Conservation (phyloP, 2,797 vertebrate genomes). For the Eurystomus glaucurus region DNA sequence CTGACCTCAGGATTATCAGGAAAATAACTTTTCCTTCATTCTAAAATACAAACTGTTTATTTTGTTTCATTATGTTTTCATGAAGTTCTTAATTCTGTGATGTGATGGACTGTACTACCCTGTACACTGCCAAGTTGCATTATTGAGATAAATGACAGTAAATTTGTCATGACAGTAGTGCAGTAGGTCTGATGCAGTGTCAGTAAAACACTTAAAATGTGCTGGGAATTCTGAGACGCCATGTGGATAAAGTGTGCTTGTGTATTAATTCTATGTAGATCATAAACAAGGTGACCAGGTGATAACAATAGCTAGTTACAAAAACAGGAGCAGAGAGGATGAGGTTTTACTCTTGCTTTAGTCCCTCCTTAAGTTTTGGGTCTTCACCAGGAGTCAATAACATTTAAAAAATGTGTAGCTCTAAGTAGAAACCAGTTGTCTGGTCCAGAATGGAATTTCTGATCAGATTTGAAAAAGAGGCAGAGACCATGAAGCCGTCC, state of each 20-base stretch:
- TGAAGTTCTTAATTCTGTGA: not conserved
- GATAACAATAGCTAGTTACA: not conserved
- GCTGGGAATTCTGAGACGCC: rapidly evolving
- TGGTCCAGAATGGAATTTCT: not conserved
- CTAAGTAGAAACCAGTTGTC: not conserved
- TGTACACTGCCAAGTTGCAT: not conserved
- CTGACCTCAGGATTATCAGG: not conserved
- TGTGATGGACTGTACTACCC: not conserved
- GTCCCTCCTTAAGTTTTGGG: rapidly evolving
- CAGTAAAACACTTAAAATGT: not conserved
- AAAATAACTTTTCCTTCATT: not conserved
- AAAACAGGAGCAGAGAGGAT: not conserved
- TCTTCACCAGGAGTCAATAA: not conserved
- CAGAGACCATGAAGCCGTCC: not conserved
- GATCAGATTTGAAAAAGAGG: not conserved
- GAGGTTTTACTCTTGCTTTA: not conserved
- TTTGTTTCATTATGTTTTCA: not conserved
- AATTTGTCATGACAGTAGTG: not conserved
- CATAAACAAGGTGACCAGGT: not conserved
- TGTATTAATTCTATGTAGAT: not conserved
- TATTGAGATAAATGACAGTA: not conserved
- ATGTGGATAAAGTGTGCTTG: not conserved
- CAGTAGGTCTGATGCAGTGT: not conserved
- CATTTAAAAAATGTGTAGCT: not conserved
- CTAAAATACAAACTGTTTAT: not conserved